These are phyloP conservation scores for Ptyas mucosa DNA, from an alignment of 2,113 vertebrate species.

Conservation along the genomic window DNA sequence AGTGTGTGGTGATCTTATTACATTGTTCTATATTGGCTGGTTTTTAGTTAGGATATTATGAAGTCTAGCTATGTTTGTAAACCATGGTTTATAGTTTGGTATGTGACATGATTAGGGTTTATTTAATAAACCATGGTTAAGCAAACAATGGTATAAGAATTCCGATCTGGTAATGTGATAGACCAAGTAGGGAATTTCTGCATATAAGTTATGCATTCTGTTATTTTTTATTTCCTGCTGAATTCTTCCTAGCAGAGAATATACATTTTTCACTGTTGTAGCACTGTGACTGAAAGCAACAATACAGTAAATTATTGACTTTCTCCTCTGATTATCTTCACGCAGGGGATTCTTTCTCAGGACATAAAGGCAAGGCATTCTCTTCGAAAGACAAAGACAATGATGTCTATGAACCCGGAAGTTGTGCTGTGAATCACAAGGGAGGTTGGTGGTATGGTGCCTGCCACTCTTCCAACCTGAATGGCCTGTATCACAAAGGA, in stretches of 20 bases:
- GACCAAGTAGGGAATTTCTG: not conserved
- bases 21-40: not conserved
- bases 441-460: constrained; percentile 78
- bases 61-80: not conserved
- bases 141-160: not conserved
- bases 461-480: constrained; percentile 78
- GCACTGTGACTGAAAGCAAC: not conserved
- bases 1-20: not conserved
- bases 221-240: not conserved
- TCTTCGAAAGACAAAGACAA: constrained; percentile 70
- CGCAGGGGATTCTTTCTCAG: constrained; percentile 73
- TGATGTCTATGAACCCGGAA: constrained; percentile 50
- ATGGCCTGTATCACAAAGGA: constrained; percentile 65
- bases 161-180: not conserved
- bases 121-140: not conserved
- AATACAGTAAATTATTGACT: not conserved
- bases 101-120: not conserved
- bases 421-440: constrained; percentile 72
- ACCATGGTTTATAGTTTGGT: not conserved
- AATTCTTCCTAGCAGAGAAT: not conserved
- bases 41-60: not conserved
- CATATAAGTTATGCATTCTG: not conserved
- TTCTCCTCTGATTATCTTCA: not conserved
- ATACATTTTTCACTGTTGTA: not conserved
- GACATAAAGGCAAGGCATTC: constrained; percentile 66